Evolutionary conservation across 2,888 invertebrate species (phyloP), one percentile per base, ranked within the genome.

Genomic region (Phragmatobia fuliginosa): DNA sequence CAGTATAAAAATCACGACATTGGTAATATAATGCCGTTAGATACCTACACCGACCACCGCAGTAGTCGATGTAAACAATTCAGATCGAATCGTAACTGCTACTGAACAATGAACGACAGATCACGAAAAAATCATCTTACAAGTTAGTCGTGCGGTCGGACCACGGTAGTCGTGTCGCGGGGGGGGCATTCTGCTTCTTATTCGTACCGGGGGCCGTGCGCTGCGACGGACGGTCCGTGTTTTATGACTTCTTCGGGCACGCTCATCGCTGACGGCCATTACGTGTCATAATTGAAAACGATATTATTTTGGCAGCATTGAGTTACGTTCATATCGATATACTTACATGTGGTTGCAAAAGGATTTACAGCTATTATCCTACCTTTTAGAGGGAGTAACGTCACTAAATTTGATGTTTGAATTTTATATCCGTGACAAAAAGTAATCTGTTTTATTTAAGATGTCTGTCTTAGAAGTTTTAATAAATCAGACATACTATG

Each of bases 101-200:
- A 91, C 94, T 85, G 93, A 94, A 95, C 94, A 95, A 95, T 94
- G 94, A 93, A 88, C 91, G 88, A 87, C 84, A 85, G 92, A 94
- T 95, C 94, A 95, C 94, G 94, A 94, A 95, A 94, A 94, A 94
- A 94, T 92, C 91, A 92, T 94, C 91, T 85, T 92, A 94, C 94
- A 95, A 90, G 94, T 78, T 83, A 86, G 84, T 95, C 94, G 94
- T 95, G 94, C 88, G 87, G 86, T 68, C 81, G 82, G 77, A 87
- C 85, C 90, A 85, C 83, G 89, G 93, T 90, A 91, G 92, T 94
- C 94, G 92, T 94, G 93, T 92, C 77, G 72, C 68, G 67, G 75
- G 71, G 75, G 79, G 69, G 72, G 66, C 68, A 65, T 62, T 70
- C 70, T 76, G 74, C 76, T 74, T 73, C 81, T 78, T 79, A 72